These are phyloP conservation scores for Pipistrellus kuhlii DNA, from an alignment of 2,797 vertebrate species.

Conservation along the genomic window DNA sequence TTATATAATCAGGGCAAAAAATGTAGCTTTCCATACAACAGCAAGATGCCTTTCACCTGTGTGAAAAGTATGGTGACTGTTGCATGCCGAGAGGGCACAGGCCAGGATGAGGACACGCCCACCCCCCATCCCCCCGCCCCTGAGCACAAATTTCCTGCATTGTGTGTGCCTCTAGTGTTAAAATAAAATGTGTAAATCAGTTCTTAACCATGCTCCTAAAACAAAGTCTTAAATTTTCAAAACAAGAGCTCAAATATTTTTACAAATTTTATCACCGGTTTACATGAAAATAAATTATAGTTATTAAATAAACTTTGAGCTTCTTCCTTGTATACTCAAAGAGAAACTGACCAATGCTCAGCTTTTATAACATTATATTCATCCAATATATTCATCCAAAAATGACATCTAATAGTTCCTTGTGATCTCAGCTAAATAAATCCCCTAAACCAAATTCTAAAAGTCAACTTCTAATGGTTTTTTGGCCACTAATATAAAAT, in stretches of 20 bases:
- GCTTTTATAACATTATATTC: slow-evolving; percentile 40
- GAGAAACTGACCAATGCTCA: slow-evolving; percentile 9
- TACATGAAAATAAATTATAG: slow-evolving; percentile 48
- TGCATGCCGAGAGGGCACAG: too few relatives aligned
- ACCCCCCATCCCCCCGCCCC: too few relatives aligned
- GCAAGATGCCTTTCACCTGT: too few relatives aligned
- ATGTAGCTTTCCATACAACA: too few relatives aligned
- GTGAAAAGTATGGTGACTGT: too few relatives aligned
- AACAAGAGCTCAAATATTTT: slow-evolving; percentile 50
- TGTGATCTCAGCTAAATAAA: slow-evolving; percentile 40
- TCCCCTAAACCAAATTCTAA: slow-evolving; percentile 14
- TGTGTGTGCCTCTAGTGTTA: neutral
- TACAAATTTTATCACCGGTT: neutral
- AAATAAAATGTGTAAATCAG: neutral
- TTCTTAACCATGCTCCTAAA: slow-evolving; percentile 17
- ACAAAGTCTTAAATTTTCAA: slow-evolving; percentile 28
- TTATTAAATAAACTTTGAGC: slow-evolving; percentile 48
- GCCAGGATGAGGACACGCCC: too few relatives aligned
- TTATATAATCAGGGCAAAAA: too few relatives aligned
- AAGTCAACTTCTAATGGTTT: slow-evolving; percentile 3
- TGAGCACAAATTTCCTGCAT: too few relatives aligned
- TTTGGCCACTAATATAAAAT: slow-evolving; percentile 38
- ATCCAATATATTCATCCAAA: slow-evolving; percentile 13
- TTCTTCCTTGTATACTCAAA: slow-evolving; percentile 7
- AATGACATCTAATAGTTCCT: neutral